Evolutionary conservation across 2,113 vertebrate genomes (phyloP), one percentile per base, ranked within the genome.

Genomic region (Muntiacus muntjak): DNA sequence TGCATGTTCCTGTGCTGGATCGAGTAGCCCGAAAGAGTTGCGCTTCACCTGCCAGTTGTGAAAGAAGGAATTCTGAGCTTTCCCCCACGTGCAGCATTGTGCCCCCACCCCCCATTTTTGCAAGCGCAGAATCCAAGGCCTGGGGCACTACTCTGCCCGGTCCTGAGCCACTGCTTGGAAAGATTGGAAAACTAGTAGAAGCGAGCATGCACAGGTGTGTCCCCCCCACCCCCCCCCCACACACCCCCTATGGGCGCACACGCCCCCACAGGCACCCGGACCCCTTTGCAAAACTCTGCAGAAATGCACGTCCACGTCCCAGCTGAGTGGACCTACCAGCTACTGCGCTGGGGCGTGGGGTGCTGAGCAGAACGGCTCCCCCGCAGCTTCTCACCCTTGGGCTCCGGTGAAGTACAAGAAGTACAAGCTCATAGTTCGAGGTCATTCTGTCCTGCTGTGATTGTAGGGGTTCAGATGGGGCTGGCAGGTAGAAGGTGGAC

Each of bases 41-140:
- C 8, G 21, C 47, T 26, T 33, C 90, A 36, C 57, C 94, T n/a
- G 94, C 62, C 64, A 16, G 4, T 17, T 52, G 47, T 64, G n/a
- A 33, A 33, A 43, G 11, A 54, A 54, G 62, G 62, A 26, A 52
- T 50, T 12, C 85, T 7, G 47, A 82, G 55, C 50, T 6, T 16
- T 15, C n/a, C 67, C 17, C 28, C 43, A 33, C 89, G 5, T 1
- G 81, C 89, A 50, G 3, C 79, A 21, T 11, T 6, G 12, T 19
- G 78, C 43, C 40, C 26, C 13, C 6, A 11, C 33, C 25, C 25
- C 45, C 45, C 21, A 1, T 54, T n/a, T 62, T 52, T 58, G 45
- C 92, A 19, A 78, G 71, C 16, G 21, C 95, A 5, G 33, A 95
- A 87, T 82, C 82, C 78, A 57, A 83, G 55, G 23, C 83, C 74